A percentile compares a stretch with the other conserved stretches of the same genome.
Evolutionary conservation across 2,888 invertebrate species (phyloP).

Genomic region (Merodon equestris): DNA sequence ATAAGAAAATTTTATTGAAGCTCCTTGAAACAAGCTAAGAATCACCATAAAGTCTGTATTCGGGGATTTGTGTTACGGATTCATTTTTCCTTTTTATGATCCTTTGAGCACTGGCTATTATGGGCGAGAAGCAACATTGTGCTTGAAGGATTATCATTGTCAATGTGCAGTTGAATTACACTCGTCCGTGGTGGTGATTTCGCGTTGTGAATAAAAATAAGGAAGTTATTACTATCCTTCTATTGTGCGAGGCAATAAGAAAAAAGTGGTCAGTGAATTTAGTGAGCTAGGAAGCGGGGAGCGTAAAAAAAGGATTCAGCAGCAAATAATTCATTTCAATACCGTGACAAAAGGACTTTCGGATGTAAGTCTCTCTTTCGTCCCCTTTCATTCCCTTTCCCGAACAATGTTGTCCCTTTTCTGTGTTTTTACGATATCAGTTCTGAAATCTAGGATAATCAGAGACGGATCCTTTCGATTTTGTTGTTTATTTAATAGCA

Average conservation of each 20-base stretch:
- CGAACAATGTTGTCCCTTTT: conserved; percentile 3
- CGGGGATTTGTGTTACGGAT: too few species aligned
- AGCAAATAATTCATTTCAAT: conserved; percentile 34
- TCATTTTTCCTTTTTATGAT: too few species aligned
- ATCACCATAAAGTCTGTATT: too few species aligned
- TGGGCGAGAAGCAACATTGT: not conserved
- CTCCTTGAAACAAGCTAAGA: not conserved
- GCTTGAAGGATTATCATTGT: too few species aligned
- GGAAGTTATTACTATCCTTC: conserved; percentile 19
- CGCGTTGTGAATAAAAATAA: conserved; percentile 12
- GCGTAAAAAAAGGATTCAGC: conserved; percentile 31
- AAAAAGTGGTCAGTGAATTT: conserved; percentile 11
- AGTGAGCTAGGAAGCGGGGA: not conserved
- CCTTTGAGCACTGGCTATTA: conserved; percentile 9
- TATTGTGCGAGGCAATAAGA: conserved; percentile 17
- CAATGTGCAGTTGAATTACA: not conserved
- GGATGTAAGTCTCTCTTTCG: conserved; percentile 45
- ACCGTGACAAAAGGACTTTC: too few species aligned
- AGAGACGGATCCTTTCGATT: conserved; percentile 4
- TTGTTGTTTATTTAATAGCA: not conserved
- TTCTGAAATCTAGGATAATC: conserved; percentile 37
- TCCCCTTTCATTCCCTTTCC: not conserved
- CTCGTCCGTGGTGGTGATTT: not conserved
- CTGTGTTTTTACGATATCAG: conserved; percentile 13
- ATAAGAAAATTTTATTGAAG: conserved; percentile 44